A percentile compares a stretch with the other conserved stretches of the same genome.
These are phyloP conservation scores for Agelastica alni DNA, from an alignment of 2,888 invertebrate genomes.

Conservation along the genomic window DNA sequence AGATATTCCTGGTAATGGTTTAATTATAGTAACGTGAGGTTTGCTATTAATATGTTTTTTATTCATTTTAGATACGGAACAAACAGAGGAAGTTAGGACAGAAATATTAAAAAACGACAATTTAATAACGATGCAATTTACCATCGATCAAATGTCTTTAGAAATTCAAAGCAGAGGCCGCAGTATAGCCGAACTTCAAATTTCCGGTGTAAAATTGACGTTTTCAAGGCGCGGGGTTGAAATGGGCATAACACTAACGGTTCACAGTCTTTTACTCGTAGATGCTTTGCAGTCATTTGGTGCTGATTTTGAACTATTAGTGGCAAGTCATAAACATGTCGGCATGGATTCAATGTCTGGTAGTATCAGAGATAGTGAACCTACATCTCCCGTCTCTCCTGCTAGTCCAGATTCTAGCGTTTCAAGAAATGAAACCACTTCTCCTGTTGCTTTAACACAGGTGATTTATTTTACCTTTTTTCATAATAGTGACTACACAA, in stretches of 20 bases:
- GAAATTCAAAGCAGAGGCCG: constrained; percentile 86
- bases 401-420: constrained; percentile 67
- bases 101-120: constrained; percentile 50
- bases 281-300: constrained; percentile 96
- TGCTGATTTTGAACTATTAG: constrained; percentile 90
- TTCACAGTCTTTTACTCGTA: constrained; percentile 89
- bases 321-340: constrained; percentile 93
- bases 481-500: too few species aligned
- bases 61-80: constrained; percentile 16
- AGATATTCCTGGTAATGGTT: constrained; percentile 3
- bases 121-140: constrained; percentile 81
- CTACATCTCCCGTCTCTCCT: constrained; percentile 85
- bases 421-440: constrained; percentile 52
- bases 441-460: constrained; percentile 60
- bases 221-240: constrained; percentile 76
- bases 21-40: neutral
- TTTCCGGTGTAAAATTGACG: constrained; percentile 82
- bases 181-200: constrained; percentile 91
- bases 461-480: neutral
- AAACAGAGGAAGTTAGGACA: constrained; percentile 34
- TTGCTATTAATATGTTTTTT: neutral
- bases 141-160: constrained; percentile 83
- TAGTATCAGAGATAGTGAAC: constrained; percentile 88
- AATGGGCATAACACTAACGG: constrained; percentile 78
- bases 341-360: constrained; percentile 95